Conservation (phyloP, 2,888 invertebrate species). For the Flexamia atlantica region DNA sequence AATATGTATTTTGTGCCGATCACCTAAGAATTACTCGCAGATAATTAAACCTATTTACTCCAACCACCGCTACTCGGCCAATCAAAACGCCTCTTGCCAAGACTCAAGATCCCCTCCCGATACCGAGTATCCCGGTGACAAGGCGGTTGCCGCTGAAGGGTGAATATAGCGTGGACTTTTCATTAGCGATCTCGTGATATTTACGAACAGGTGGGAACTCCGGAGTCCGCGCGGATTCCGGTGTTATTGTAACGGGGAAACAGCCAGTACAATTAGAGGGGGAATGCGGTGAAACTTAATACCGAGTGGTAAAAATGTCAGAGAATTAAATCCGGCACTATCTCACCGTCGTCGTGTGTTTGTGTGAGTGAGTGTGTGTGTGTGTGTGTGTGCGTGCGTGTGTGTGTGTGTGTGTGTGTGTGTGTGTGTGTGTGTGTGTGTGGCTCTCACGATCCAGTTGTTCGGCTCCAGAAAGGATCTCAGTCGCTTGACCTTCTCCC, state of each 20-base stretch:
- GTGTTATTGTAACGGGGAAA: constrained; percentile 51
- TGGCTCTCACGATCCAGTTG: constrained; percentile 31
- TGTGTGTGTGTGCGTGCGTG: constrained; percentile 10
- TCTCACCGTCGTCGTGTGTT: constrained; percentile 8
- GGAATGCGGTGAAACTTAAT: constrained; percentile 58
- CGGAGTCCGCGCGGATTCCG: constrained; percentile 5
- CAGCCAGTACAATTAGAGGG: constrained; percentile 42
- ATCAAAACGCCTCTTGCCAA: too few species aligned
- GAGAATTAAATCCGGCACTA: constrained; percentile 56
- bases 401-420: constrained; percentile 28
- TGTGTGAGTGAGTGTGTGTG: constrained; percentile 4
- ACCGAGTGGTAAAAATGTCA: constrained; percentile 56
- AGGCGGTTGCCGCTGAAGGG: constrained; percentile 11
- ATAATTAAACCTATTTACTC: too few species aligned
- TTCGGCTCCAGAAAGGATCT: neutral
- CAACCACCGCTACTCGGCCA: too few species aligned
- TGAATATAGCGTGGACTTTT: constrained; percentile 35
- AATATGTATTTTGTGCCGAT: too few species aligned
- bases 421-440: constrained; percentile 20
- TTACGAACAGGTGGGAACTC: constrained; percentile 47
- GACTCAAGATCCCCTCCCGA: neutral
- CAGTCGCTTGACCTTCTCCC: constrained; percentile 31
- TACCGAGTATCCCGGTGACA: neutral
- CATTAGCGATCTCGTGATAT: constrained; percentile 46
- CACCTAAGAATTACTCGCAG: too few species aligned